These are phyloP conservation scores for Anoplius nigerrimus DNA, from an alignment of 2,888 invertebrate species.

Conservation along the genomic window DNA sequence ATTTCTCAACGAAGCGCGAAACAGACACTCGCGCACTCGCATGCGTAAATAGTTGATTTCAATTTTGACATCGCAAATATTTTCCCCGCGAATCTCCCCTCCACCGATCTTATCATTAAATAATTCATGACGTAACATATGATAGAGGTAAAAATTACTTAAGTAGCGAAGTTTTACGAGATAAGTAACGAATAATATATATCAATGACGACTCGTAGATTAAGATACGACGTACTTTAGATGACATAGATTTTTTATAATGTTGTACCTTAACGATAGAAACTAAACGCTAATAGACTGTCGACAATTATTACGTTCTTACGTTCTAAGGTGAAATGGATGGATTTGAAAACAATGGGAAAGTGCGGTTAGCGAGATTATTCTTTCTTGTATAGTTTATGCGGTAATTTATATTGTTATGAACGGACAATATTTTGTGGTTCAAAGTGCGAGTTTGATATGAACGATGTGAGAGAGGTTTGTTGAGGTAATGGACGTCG, in stretches of 20 bases:
- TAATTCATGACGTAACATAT: slow-evolving; percentile 29
- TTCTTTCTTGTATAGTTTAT: slow-evolving; percentile 53
- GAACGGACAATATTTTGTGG: slow-evolving; percentile 53
- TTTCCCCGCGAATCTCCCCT: slow-evolving; percentile 2
- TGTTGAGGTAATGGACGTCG: not conserved
- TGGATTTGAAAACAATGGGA: slow-evolving; percentile 18
- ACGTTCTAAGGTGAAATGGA: slow-evolving; percentile 15
- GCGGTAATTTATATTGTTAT: slow-evolving; percentile 51
- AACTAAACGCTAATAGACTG: slow-evolving; percentile 9
- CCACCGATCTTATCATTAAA: slow-evolving; percentile 25
- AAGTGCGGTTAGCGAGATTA: slow-evolving; percentile 32
- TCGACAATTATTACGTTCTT: slow-evolving; percentile 18
- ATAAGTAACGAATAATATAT: slow-evolving; percentile 40
- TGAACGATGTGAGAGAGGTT: slow-evolving; percentile 1
- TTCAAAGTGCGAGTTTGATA: slow-evolving; percentile 20
- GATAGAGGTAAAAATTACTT: slow-evolving; percentile 36
- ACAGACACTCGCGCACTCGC: not conserved
- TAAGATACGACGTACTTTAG: slow-evolving; percentile 51
- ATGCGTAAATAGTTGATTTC: not conserved
- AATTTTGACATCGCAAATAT: not conserved
- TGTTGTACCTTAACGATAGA: slow-evolving; percentile 37
- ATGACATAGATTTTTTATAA: slow-evolving; percentile 58
- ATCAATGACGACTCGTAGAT: slow-evolving; percentile 47
- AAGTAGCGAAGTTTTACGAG: slow-evolving; percentile 42
- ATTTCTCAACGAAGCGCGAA: not conserved